Percentiles rank a stretch among this genome's conserved stretches.
phyloP scores from a whole-genome alignment of 2,888 invertebrate species.

The Tholera decimalis region DNA sequence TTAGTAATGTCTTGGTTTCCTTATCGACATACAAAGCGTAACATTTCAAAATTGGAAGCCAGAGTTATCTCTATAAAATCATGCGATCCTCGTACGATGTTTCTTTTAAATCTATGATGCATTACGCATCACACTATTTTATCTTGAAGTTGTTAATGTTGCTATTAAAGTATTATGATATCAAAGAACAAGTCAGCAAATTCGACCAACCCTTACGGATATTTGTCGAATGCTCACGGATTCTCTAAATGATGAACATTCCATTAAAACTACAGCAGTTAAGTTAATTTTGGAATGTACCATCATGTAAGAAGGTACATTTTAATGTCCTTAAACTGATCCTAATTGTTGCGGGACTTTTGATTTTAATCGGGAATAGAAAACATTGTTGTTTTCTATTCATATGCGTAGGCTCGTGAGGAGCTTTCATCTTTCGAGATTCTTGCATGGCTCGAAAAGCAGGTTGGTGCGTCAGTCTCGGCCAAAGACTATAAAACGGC shows the following conservation, averaged over 20 bases:
- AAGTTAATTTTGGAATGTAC: no score
- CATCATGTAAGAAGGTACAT: no score
- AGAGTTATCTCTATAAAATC: background rate
- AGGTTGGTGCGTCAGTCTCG: no score
- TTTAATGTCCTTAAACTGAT: conserved; percentile 2
- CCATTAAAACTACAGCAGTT: background rate
- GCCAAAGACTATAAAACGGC: no score
- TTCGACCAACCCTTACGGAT: background rate
- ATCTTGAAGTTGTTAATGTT: conserved; percentile 18
- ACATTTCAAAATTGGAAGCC: background rate
- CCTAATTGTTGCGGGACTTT: background rate
- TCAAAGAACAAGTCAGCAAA: conserved; percentile 7
- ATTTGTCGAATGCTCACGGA: background rate
- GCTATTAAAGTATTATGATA: conserved; percentile 26
- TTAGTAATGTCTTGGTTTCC: background rate
- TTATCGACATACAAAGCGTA: background rate
- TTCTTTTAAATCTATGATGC: no score
- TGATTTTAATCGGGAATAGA: background rate
- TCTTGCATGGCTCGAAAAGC: no score
- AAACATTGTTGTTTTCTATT: no score
- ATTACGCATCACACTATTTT: conserved; percentile 17
- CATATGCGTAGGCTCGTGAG: no score
- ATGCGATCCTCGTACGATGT: background rate
- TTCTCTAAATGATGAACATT: background rate
- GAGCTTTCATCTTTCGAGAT: no score